Conservation (phyloP, 2,113 vertebrate genomes). For the Neotoma lepida region DNA sequence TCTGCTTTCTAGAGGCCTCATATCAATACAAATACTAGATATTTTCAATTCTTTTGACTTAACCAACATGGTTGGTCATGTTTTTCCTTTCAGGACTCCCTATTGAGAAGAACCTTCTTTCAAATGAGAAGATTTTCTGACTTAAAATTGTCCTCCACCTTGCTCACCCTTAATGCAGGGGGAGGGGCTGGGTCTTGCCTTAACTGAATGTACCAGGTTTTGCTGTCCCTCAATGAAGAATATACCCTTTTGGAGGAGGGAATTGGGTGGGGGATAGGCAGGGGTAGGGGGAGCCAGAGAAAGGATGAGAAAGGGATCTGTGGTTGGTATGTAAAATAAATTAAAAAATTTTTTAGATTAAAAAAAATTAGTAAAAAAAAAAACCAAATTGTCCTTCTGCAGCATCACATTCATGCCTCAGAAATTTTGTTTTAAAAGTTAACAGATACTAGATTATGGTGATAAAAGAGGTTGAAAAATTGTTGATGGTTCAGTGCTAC, state of each 20-base stretch:
- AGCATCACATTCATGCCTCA: not conserved
- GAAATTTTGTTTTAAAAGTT: conserved; percentile 16
- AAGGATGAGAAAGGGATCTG: too few species aligned
- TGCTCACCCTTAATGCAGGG: too few species aligned
- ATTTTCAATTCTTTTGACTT: conserved; percentile 3
- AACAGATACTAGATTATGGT: conserved; percentile 4
- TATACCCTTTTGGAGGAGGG: too few species aligned
- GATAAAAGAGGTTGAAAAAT: not conserved
- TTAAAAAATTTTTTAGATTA: too few species aligned
- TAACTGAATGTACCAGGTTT: too few species aligned
- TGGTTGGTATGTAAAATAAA: too few species aligned
- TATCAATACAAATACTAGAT: not conserved
- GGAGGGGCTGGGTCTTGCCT: too few species aligned
- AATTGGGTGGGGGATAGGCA: too few species aligned
- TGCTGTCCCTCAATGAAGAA: too few species aligned
- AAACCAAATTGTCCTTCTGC: not conserved
- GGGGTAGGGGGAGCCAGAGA: too few species aligned
- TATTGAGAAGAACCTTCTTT: not conserved
- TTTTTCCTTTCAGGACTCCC: not conserved
- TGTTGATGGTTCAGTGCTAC: not conserved
- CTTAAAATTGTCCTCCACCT: not conserved
- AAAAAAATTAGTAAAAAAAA: not conserved
- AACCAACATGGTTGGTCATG: not conserved
- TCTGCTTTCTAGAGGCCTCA: not conserved
- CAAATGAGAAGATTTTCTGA: not conserved